Evolutionary conservation across 1,140 invertebrate genomes (phyloP), one percentile per base, ranked within the genome.

Genomic region (Platorchestia sp.): DNA sequence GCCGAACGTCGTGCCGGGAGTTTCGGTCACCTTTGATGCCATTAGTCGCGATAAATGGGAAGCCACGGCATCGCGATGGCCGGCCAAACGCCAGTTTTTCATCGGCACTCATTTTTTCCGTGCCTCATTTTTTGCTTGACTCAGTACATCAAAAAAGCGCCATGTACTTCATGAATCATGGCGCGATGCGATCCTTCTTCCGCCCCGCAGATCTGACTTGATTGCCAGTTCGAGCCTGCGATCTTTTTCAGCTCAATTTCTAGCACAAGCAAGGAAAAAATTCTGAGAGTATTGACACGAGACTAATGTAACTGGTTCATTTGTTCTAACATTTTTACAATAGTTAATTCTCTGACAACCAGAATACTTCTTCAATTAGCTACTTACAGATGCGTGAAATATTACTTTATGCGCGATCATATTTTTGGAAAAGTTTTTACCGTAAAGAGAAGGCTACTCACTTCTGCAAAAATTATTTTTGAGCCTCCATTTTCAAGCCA

Each of bases 1-100:
- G 59, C 27, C 36, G 59, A 36, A 75, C 59, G 59, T 27, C 27
- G 59, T 36, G 59, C 59, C 59, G 27, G 1, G 45, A 93, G n/a
- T 6, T 36, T 93, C 7, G 36, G 91, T 7, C 43, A 45, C 91
- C 45, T 41, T 45, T 93, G 91, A 44, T 44, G 41, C 91, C 47
- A 93, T 93, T 93, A 45, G 91, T 47, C 16, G 91, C 91, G 36
- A 93, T 93, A 45, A 93, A 93, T 45, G 91, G 87, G 43, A 44
- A 47, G 47, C 40, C 7, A 1, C 47, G 91, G 45, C 10, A 6
- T n/a, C 41, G 41, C 47, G 91, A 93, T 93, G 45, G 91, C 91
- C 43, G 36, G 91, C 91, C 44, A 47, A 93, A 47, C 91, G 16
- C 91, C 45, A 93, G 41, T 93, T 93, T 93, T 93, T 45, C 43